Conservation (phyloP, 2,888 invertebrate genomes). For the Herminia tarsipennalis region DNA sequence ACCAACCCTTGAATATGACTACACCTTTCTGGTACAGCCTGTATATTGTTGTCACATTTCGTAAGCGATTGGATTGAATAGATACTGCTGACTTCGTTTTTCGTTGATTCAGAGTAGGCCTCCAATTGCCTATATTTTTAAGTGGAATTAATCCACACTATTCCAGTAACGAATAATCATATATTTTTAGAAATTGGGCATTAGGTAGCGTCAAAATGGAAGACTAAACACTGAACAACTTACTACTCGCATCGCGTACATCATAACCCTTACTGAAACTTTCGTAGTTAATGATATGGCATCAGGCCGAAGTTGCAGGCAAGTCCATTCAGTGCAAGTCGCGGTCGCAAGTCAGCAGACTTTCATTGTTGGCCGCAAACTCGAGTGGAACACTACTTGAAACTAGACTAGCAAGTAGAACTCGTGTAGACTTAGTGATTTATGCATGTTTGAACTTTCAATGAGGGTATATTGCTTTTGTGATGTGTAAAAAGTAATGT, state of each 20-base stretch:
- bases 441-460: slow-evolving; percentile 44
- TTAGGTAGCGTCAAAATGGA: too few relatives aligned
- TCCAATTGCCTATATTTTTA: too few relatives aligned
- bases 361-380: slow-evolving; percentile 42
- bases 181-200: too few relatives aligned
- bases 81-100: too few relatives aligned
- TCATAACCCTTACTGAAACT: slow-evolving; percentile 25
- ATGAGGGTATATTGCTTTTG: slow-evolving; percentile 40
- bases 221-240: background rate
- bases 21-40: too few relatives aligned
- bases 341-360: slow-evolving; percentile 25
- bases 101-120: too few relatives aligned
- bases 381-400: slow-evolving; percentile 31
- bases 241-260: too few relatives aligned
- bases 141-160: too few relatives aligned
- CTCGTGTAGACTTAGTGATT: slow-evolving; percentile 35
- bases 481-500: slow-evolving; percentile 39
- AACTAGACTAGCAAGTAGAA: slow-evolving; percentile 27
- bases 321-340: slow-evolving; percentile 8
- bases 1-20: too few relatives aligned
- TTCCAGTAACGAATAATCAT: too few relatives aligned
- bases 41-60: too few relatives aligned
- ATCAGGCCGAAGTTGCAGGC: slow-evolving; percentile 21
- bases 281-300: slow-evolving; percentile 35
- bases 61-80: too few relatives aligned